Evolutionary conservation across 2,113 vertebrate species (phyloP), one percentile per base, ranked within the genome.

Genomic region (Meles meles): DNA sequence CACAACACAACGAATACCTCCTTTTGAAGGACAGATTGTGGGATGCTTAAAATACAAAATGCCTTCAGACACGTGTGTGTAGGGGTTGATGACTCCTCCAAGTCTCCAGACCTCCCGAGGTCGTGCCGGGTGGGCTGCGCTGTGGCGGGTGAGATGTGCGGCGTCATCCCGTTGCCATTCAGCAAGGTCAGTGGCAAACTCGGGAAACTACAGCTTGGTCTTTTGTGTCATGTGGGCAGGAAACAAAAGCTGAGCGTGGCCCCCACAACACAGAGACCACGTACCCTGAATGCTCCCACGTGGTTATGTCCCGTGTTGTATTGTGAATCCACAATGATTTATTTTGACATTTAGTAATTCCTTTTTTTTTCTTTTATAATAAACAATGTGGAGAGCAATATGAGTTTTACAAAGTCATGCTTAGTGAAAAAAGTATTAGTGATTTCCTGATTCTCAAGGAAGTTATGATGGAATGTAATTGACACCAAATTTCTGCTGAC

Each of bases 351-450:
- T 91, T 83, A 91, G 6, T 55, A 77, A 69, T 82, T 77, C 21
- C 1, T 93, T 93, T n/a, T 93, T n/a, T 88, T 76, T 39, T 42
- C 10, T 95, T 95, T 72, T 85, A 55, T 12, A 49, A 59, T 61
- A 65, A 86, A 29, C 15, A 29, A n/a, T 71, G 76, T 74, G 49
- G 61, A 29, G 47, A 44, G 67, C 20, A 29, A 42, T 9, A 47
- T 29, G 10, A 65, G 71, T 31, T 52, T 90, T 59, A 25, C 74
- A 88, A 89, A 83, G n/a, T 18, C 10, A 37, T 52, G 31, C 20
- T 94, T 52, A 9, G 13, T 88, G 71, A 61, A 89, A 65, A 39
- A 39, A 90, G 76, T 31, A 14, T 88, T 20, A 20, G 11, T 20
- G 4, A 37, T 57, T 81, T 74, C 90, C 69, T 67, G 37, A 39